Evolutionary conservation across 2,113 vertebrate genomes (phyloP).

Genomic region (Mesembrinibis cayennensis): DNA sequence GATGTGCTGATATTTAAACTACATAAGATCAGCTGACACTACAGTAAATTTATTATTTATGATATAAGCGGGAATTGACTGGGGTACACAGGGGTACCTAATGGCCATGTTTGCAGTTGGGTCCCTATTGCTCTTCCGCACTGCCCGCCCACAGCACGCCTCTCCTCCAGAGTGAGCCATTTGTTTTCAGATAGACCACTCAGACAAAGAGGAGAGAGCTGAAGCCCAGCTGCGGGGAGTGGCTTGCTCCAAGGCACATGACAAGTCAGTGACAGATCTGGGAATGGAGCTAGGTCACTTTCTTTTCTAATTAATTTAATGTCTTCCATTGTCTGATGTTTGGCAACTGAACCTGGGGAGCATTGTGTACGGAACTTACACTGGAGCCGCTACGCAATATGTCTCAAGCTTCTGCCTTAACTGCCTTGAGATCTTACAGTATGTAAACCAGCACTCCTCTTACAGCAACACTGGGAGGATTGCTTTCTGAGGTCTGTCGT

Average conservation of each 20-base stretch:
- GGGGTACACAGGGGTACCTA: neutral
- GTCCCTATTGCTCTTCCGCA: neutral
- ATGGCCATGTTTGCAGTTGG: neutral
- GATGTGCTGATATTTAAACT: neutral
- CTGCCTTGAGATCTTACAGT: neutral
- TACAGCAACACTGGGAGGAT: neutral
- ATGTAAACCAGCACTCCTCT: neutral
- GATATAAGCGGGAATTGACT: neutral
- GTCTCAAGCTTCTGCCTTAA: neutral
- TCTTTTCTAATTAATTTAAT: slow-evolving; percentile 15
- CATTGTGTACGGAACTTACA: neutral
- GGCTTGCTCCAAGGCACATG: neutral
- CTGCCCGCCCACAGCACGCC: fast-evolving
- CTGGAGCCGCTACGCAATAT: neutral
- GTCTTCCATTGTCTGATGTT: neutral
- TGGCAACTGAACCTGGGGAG: neutral
- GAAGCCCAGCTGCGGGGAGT: neutral
- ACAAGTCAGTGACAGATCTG: neutral
- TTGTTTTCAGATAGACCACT: neutral
- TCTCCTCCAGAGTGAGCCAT: neutral
- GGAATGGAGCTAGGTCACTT: slow-evolving; percentile 1
- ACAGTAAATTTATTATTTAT: neutral
- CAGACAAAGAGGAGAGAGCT: slow-evolving; percentile 18
- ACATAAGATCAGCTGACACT: neutral
- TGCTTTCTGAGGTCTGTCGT: neutral